Conservation (phyloP, 2,113 vertebrate species). For the Xyliphius kryptos region DNA sequence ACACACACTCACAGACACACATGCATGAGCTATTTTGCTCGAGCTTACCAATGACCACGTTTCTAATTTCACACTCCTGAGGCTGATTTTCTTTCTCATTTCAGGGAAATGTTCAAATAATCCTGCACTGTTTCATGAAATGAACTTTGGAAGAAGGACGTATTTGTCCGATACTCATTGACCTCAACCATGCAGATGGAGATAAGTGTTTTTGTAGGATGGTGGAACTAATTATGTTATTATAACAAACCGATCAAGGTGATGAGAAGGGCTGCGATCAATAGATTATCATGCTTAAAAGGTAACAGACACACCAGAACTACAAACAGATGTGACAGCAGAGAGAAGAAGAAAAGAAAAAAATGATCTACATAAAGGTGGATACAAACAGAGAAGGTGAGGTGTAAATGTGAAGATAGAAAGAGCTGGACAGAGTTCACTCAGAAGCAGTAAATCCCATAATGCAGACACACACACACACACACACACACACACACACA, state of each 20-base stretch:
- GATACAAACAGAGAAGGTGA: background rate
- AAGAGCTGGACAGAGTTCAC: background rate
- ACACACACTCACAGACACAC: too few species aligned
- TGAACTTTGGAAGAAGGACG: background rate
- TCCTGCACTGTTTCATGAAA: constrained; percentile 10
- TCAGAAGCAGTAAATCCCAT: background rate
- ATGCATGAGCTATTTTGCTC: constrained; percentile 3
- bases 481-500: background rate
- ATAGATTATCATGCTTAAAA: constrained; percentile 37
- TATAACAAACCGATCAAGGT: constrained; percentile 56
- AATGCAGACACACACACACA: background rate
- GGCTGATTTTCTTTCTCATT: constrained; percentile 8
- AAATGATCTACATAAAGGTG: background rate
- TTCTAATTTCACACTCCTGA: constrained; percentile 25
- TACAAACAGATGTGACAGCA: background rate
- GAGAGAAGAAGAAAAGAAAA: background rate
- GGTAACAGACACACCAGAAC: background rate
- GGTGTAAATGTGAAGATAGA: background rate
- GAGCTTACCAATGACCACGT: background rate
- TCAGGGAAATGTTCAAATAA: background rate
- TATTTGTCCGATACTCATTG: constrained; percentile 20
- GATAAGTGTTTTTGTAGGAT: too few species aligned
- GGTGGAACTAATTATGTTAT: constrained; percentile 55
- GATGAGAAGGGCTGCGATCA: constrained; percentile 50
- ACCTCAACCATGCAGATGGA: constrained; percentile 22